A percentile compares a stretch with the other conserved stretches of the same genome.
phyloP scores from a whole-genome alignment of 2,797 vertebrate genomes.

The Microctenopoma steveboyesi region DNA sequence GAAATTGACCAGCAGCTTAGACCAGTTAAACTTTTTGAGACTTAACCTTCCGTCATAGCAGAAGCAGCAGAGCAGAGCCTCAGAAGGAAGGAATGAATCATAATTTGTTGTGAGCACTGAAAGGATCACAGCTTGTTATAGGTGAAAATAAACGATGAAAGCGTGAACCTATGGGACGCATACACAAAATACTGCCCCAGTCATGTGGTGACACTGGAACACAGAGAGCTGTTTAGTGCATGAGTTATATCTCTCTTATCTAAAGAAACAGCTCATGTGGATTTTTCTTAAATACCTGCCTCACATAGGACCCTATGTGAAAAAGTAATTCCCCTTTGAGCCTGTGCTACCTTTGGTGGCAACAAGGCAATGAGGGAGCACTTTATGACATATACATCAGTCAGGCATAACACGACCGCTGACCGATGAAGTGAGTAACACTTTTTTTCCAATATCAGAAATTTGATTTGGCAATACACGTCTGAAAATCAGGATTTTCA shows the following conservation, averaged over 20 bases:
- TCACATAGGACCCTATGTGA: no score
- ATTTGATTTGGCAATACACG: no score
- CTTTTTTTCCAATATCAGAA: no score
- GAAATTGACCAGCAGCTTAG: not conserved
- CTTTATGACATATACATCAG: no score
- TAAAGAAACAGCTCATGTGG: not conserved
- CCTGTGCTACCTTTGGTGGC: no score
- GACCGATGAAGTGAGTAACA: no score
- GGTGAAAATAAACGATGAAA: constrained; percentile 13
- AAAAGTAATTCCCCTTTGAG: no score
- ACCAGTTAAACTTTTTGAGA: fast-evolving
- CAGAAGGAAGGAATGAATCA: not conserved
- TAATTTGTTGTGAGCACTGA: constrained; percentile 7
- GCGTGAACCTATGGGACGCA: not conserved
- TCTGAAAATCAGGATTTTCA: no score
- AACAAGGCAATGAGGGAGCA: no score
- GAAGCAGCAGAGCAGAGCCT: not conserved
- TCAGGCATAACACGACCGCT: no score
- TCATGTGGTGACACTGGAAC: not conserved
- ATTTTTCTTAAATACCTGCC: not conserved
- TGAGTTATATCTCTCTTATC: not conserved
- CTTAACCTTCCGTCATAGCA: not conserved
- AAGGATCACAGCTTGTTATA: not conserved
- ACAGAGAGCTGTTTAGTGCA: not conserved
- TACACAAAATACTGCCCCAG: not conserved